These are phyloP conservation scores for Entomobrya multifasciata DNA, from an alignment of 2,888 invertebrate species.

Conservation along the genomic window DNA sequence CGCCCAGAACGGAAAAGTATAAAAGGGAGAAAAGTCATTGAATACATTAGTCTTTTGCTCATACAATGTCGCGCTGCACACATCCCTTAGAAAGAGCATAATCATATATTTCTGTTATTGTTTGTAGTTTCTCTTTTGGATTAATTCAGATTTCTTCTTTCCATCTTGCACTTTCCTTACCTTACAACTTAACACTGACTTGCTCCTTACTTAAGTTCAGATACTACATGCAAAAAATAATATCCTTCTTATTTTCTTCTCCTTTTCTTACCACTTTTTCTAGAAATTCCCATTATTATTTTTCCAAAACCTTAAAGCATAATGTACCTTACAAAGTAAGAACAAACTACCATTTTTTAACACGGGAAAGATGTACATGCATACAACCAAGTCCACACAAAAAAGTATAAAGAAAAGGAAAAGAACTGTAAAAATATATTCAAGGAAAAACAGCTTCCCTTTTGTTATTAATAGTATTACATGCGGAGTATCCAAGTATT, in stretches of 20 bases:
- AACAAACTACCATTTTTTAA: not conserved
- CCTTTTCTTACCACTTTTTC: not conserved
- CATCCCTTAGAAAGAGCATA: too few relatives aligned
- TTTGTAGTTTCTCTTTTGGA: too few relatives aligned
- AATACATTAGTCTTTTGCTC: conserved; percentile 9
- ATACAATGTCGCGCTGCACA: not conserved
- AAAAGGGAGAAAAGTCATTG: conserved; percentile 34
- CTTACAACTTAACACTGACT: too few relatives aligned
- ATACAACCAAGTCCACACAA: not conserved
- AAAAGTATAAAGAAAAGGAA: not conserved
- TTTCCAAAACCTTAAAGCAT: too few relatives aligned
- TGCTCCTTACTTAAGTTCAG: too few relatives aligned
- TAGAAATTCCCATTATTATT: conserved; percentile 4
- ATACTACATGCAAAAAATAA: too few relatives aligned
- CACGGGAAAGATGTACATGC: too few relatives aligned
- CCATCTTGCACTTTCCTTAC: too few relatives aligned
- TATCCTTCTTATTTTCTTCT: not conserved
- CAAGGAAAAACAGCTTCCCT: conserved; percentile 4
- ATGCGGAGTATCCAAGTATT: not conserved
- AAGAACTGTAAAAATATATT: not conserved
- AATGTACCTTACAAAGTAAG: too few relatives aligned
- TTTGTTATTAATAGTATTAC: not conserved
- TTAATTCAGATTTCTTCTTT: too few relatives aligned
- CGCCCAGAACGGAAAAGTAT: not conserved
- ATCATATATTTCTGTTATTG: too few relatives aligned